Percentiles rank a stretch among this genome's conserved stretches.
Evolutionary conservation across 2,797 vertebrate genomes (phyloP).

Genomic region (Cottoperca gobio): DNA sequence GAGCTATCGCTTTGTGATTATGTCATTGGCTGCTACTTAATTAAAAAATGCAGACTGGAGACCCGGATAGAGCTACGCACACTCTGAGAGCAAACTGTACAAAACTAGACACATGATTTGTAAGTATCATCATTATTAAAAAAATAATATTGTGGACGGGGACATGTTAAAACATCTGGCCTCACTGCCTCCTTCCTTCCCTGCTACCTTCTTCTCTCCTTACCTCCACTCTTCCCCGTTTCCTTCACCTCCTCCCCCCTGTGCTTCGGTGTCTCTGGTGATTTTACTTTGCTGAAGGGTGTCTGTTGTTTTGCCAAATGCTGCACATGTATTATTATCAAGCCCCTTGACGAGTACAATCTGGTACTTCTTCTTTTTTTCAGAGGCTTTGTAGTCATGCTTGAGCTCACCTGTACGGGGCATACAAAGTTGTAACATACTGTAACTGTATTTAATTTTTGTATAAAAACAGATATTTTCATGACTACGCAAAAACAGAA

Average conservation of each 20-base stretch:
- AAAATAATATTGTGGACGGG: constrained; percentile 54
- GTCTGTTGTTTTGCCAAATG: constrained; percentile 89
- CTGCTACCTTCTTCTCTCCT: constrained; percentile 50
- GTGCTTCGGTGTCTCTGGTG: constrained; percentile 94
- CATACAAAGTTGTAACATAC: constrained; percentile 85
- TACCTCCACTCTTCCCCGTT: not conserved
- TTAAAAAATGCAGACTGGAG: constrained; percentile 55
- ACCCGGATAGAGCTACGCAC: constrained; percentile 39
- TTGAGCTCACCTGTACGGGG: constrained; percentile 79
- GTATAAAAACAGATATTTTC: constrained; percentile 99
- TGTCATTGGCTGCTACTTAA: constrained; percentile 55
- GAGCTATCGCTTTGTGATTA: constrained; percentile 46
- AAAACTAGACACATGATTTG: constrained; percentile 71
- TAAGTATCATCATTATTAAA: constrained; percentile 67
- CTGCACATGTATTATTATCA: constrained; percentile 89
- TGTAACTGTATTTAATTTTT: constrained; percentile 97
- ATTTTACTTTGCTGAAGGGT: constrained; percentile 91
- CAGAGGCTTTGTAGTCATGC: constrained; percentile 83
- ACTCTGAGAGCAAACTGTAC: constrained; percentile 66
- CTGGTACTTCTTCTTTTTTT: constrained; percentile 76
- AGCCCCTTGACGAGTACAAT: constrained; percentile 75
- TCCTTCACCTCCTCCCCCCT: constrained; percentile 74
- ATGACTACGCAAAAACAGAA: constrained; percentile 90
- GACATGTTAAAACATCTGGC: constrained; percentile 80
- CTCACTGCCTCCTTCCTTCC: constrained; percentile 87